Conservation (phyloP, 2,888 invertebrate species). For the Caenorhabditis sp. region DNA sequence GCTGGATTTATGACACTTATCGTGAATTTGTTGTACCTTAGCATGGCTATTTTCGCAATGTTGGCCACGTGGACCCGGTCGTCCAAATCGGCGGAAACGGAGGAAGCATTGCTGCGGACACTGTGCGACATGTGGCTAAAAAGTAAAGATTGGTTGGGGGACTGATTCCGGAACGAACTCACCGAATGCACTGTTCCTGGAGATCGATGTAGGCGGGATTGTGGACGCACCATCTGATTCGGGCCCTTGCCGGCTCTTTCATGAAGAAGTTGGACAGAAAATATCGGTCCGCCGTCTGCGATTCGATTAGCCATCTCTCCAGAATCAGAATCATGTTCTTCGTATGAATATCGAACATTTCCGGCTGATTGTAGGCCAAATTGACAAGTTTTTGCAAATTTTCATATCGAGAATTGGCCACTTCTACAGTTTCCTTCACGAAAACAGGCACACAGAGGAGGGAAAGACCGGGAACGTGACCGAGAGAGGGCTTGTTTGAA, state of each 20-base stretch:
- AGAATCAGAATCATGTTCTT: constrained; percentile 69
- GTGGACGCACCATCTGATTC: constrained; percentile 70
- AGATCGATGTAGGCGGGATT: constrained; percentile 70
- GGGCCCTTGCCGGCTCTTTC: constrained; percentile 51
- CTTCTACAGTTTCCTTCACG: constrained; percentile 52
- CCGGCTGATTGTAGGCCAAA: constrained; percentile 55
- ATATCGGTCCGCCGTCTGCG: constrained; percentile 57
- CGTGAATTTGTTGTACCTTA: constrained; percentile 45
- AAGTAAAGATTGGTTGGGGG: constrained; percentile 6
- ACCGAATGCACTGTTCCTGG: constrained; percentile 51
- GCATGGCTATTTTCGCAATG: constrained; percentile 45
- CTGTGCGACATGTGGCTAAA: constrained; percentile 40
- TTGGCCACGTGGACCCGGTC: constrained; percentile 52
- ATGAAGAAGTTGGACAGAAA: constrained; percentile 69
- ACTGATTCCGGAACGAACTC: background rate
- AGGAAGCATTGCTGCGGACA: constrained; percentile 47
- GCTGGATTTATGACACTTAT: constrained; percentile 52
- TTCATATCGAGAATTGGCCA: constrained; percentile 57
- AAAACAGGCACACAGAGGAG: constrained; percentile 60
- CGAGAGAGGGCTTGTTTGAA: constrained; percentile 30
- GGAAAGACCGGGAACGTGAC: constrained; percentile 51
- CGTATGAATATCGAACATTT: constrained; percentile 66
- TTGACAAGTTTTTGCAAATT: constrained; percentile 57
- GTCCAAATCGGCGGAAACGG: constrained; percentile 44
- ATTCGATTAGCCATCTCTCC: constrained; percentile 68